Conservation (phyloP, 1,140 invertebrate genomes). For the Trichonephila clavata region DNA sequence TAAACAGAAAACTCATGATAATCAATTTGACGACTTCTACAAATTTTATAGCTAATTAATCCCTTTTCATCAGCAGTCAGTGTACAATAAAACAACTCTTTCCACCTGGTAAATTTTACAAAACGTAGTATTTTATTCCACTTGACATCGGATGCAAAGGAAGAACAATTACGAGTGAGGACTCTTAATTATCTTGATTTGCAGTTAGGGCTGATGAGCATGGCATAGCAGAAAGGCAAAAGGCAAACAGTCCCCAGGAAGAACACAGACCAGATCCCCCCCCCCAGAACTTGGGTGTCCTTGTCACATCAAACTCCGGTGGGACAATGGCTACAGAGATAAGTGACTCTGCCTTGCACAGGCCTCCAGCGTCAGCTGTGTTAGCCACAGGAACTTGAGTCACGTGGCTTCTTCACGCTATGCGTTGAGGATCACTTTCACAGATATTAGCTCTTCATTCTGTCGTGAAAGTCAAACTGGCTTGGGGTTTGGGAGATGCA, state of each 20-base stretch:
- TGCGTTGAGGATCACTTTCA: conserved; percentile 69
- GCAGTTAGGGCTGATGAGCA: not conserved
- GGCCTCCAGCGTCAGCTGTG: conserved; percentile 3
- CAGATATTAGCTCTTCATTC: conserved; percentile 73
- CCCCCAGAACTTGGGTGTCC: conserved; percentile 67
- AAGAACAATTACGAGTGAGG: not conserved
- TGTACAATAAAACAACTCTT: not conserved
- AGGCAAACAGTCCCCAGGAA: conserved; percentile 36
- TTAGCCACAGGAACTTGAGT: conserved; percentile 47
- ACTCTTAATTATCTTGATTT: conserved; percentile 41
- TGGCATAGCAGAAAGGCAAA: conserved; percentile 3
- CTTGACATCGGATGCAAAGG: not conserved
- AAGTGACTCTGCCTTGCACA: conserved; percentile 26
- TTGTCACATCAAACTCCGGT: conserved; percentile 73
- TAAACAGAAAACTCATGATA: no score
- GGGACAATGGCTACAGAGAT: conserved; percentile 68
- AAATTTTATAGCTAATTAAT: not conserved
- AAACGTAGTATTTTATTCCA: not conserved
- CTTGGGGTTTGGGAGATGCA: not conserved
- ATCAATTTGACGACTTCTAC: not conserved
- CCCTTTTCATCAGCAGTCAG: conserved; percentile 10
- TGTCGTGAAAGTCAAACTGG: conserved; percentile 58
- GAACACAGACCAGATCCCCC: not conserved
- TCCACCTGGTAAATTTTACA: not conserved
- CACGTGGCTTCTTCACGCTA: conserved; percentile 68